Percentiles rank a stretch among this genome's conserved stretches.
phyloP scores from a whole-genome alignment of 2,888 invertebrate species.

The Trichopria drosophilae region DNA sequence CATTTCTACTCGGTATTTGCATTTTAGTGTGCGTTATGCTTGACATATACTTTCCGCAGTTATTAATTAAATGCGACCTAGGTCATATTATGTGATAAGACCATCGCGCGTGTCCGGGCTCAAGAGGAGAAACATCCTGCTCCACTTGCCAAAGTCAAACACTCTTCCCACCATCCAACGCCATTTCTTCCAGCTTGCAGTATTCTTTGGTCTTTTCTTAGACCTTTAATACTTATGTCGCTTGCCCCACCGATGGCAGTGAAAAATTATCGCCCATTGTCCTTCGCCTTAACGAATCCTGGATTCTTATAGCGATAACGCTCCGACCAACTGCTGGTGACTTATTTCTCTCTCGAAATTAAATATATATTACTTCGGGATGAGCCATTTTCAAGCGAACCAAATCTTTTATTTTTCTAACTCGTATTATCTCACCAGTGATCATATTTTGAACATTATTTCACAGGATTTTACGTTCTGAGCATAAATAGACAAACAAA shows the following conservation, averaged over 20 bases:
- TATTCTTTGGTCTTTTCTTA: constrained; percentile 8
- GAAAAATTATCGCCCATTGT: constrained; percentile 37
- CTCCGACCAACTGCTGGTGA: constrained; percentile 33
- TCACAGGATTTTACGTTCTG: too few species aligned
- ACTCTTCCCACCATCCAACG: constrained; percentile 19
- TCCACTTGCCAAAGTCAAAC: constrained; percentile 32
- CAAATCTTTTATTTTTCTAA: too few species aligned
- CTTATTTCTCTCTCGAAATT: constrained; percentile 34
- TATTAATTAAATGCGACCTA: constrained; percentile 49
- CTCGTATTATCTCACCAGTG: too few species aligned
- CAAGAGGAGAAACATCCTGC: constrained; percentile 20
- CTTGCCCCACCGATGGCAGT: constrained; percentile 22
- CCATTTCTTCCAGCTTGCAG: constrained; percentile 23
- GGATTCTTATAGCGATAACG: constrained; percentile 35
- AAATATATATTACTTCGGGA: constrained; percentile 35
- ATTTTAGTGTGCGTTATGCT: too few species aligned
- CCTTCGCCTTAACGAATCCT: constrained; percentile 33
- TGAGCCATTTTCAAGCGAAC: constrained; percentile 33
- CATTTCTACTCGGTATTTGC: too few species aligned
- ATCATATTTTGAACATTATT: too few species aligned
- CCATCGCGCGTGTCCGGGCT: too few species aligned
- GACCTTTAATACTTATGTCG: background rate
- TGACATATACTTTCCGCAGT: too few species aligned
- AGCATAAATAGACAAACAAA: too few species aligned
- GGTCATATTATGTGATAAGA: constrained; percentile 34